Evolutionary conservation across 2,113 vertebrate genomes (phyloP).

Genomic region (Lipotes vexillifer): DNA sequence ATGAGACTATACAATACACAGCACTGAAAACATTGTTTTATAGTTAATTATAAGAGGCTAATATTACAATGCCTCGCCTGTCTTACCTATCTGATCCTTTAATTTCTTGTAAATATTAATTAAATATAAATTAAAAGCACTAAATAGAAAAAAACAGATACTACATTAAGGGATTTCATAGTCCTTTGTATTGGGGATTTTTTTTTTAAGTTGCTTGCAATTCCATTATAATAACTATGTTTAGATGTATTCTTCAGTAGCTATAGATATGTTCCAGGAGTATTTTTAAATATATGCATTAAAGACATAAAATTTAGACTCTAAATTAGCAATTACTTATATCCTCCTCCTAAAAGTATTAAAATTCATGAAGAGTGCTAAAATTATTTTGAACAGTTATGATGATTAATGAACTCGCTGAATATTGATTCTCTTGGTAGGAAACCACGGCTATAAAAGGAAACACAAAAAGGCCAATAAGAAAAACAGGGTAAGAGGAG

Average conservation of each 20-base stretch:
- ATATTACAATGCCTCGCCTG: slow-evolving; percentile 55
- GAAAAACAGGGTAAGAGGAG: not conserved
- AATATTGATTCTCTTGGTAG: slow-evolving; percentile 41
- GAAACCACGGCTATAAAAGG: slow-evolving; percentile 23
- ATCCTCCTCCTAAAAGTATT: slow-evolving; percentile 48
- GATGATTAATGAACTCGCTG: slow-evolving; percentile 52
- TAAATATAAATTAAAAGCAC: slow-evolving; percentile 26
- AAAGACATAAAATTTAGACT: slow-evolving; percentile 30
- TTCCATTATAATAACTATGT: not conserved
- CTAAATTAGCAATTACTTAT: slow-evolving; percentile 53
- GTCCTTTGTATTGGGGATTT: not conserved
- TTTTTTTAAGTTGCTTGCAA: not conserved
- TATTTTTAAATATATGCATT: slow-evolving; percentile 5
- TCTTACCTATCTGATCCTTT: slow-evolving; percentile 60
- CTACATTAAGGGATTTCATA: not conserved
- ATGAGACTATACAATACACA: not conserved
- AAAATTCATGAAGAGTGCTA: slow-evolving; percentile 48
- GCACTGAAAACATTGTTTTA: slow-evolving; percentile 53
- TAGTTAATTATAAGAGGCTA: slow-evolving; percentile 62
- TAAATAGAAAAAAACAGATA: not conserved
- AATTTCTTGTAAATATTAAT: slow-evolving; percentile 39
- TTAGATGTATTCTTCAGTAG: not conserved
- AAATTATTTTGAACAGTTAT: slow-evolving; percentile 54
- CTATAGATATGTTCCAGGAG: not conserved
- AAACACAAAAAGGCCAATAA: slow-evolving; percentile 26